Evolutionary conservation across 2,797 vertebrate species (phyloP), one percentile per base, ranked within the genome.

Genomic region (Melanotaenia pygmaea): DNA sequence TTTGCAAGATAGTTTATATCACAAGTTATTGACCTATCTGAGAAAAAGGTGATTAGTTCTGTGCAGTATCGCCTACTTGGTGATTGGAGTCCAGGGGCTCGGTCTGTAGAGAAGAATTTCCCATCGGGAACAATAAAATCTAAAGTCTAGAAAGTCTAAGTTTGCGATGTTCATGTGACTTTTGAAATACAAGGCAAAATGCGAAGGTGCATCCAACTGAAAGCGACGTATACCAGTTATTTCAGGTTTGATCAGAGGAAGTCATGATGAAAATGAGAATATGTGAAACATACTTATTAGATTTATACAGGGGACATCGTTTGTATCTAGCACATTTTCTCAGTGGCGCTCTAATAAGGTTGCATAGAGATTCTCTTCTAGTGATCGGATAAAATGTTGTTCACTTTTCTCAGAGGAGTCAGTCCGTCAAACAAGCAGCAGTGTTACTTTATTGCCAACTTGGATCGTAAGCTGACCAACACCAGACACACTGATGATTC

Each of bases 371-470:
- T 76, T 80, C 35, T 53, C 72, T 74, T 88, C 68, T 76, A 28
- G 62, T 87, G 64, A 81, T 57, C 70, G 70, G 67, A 75, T 82
- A 81, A 78, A 86, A 82, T 80, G 66, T 80, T 84, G 59, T 68
- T 71, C 74, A 79, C 71, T 75, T 83, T 77, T 80, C 76, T 77
- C 22, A 78, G 67, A 67, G 57, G 62, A 70, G 68, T 80, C 76
- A 72, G 73, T 73, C 79, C 67, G 64, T 66, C 78, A 83, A 86
- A 80, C 74, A 80, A 66, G 67, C 72, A 65, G 74, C 74, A 69
- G 76, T 67, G 43, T 73, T 50, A 74, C 74, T 81, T 62, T 53
- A 68, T 58, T 71, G 79, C 76, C 79, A 77, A 56, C 53, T 58
- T 64, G 50, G 51, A 77, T 72, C 6, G 40, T 64, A 76, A 65